Percentiles rank a stretch among this genome's conserved stretches.
Conservation (phyloP, 2,888 invertebrate species). For the Portevinia maculata region DNA sequence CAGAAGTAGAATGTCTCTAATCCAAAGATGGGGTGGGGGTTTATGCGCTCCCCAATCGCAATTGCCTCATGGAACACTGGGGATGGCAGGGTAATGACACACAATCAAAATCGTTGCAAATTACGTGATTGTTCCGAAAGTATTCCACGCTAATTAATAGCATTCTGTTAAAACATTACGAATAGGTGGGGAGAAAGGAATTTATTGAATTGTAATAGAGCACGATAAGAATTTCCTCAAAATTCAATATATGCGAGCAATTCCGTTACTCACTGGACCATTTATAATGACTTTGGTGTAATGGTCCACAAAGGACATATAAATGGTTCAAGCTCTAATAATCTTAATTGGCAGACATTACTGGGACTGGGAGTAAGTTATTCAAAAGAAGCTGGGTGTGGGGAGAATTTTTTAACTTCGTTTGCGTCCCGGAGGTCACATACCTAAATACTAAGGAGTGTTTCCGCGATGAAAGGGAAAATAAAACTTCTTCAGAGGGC, state of each 20-base stretch:
- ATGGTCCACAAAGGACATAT: slow-evolving; percentile 81
- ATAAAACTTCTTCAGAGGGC: slow-evolving; percentile 34
- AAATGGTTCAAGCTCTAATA: slow-evolving; percentile 80
- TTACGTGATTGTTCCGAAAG: slow-evolving; percentile 68
- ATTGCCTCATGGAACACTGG: slow-evolving; percentile 28
- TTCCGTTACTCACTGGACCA: slow-evolving; percentile 45
- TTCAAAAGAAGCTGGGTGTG: slow-evolving; percentile 11
- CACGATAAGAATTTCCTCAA: slow-evolving; percentile 6
- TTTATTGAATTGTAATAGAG: slow-evolving; percentile 55
- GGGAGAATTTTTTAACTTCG: slow-evolving; percentile 43
- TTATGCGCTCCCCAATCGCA: slow-evolving; percentile 33
- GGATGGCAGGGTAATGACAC: slow-evolving; percentile 55
- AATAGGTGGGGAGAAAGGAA: slow-evolving; percentile 6
- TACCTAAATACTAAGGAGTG: too few relatives aligned
- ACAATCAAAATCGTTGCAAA: slow-evolving; percentile 49
- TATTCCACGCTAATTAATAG: slow-evolving; percentile 65
- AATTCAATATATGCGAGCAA: slow-evolving; percentile 36
- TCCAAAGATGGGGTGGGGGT: slow-evolving; percentile 28
- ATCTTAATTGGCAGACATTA: slow-evolving; percentile 79
- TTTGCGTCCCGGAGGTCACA: slow-evolving; percentile 35
- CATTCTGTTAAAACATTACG: slow-evolving; percentile 50
- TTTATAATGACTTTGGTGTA: slow-evolving; percentile 67
- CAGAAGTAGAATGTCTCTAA: slow-evolving; percentile 22
- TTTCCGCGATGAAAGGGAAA: slow-evolving; percentile 7
- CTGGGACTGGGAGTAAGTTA: slow-evolving; percentile 15